Evolutionary conservation across 1,140 invertebrate species (phyloP).

Genomic region (Rhyacophila brunnea): DNA sequence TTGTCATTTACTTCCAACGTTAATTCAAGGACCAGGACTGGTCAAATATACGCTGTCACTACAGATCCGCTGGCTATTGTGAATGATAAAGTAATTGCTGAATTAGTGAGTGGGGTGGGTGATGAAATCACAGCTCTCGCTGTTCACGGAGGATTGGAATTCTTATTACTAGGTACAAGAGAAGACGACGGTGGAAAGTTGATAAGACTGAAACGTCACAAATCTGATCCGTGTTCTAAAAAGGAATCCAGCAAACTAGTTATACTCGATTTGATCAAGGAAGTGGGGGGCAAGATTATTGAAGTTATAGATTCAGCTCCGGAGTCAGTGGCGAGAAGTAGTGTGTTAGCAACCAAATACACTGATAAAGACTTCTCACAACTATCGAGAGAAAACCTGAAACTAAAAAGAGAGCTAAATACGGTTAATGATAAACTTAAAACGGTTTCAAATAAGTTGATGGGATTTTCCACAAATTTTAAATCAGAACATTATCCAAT

Average conservation of each 20-base stretch:
- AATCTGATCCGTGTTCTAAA: conserved; percentile 1
- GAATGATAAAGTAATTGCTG: conserved; percentile 1
- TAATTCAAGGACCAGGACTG: not conserved
- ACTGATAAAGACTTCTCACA: too few relatives aligned
- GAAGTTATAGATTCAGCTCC: too few relatives aligned
- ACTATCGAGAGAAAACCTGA: too few relatives aligned
- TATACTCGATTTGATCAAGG: conserved; percentile 6
- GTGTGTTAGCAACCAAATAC: too few relatives aligned
- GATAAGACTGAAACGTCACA: conserved; percentile 1
- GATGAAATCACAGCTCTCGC: conserved; percentile 3
- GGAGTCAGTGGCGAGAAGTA: too few relatives aligned
- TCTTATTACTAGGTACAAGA: conserved; percentile 5
- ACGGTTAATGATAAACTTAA: too few relatives aligned
- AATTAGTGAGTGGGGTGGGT: not conserved
- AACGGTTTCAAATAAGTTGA: too few relatives aligned
- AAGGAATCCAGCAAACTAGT: not conserved
- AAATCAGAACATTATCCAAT: too few relatives aligned
- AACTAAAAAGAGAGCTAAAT: too few relatives aligned
- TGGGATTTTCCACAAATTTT: too few relatives aligned
- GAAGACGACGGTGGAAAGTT: conserved; percentile 2
- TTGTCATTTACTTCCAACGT: not conserved
- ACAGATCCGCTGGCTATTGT: not conserved
- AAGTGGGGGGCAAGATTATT: conserved; percentile 4
- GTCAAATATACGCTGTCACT: conserved; percentile 8
- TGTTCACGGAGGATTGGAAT: not conserved